Conservation (phyloP, 2,797 vertebrate genomes). For the Otus scops region DNA sequence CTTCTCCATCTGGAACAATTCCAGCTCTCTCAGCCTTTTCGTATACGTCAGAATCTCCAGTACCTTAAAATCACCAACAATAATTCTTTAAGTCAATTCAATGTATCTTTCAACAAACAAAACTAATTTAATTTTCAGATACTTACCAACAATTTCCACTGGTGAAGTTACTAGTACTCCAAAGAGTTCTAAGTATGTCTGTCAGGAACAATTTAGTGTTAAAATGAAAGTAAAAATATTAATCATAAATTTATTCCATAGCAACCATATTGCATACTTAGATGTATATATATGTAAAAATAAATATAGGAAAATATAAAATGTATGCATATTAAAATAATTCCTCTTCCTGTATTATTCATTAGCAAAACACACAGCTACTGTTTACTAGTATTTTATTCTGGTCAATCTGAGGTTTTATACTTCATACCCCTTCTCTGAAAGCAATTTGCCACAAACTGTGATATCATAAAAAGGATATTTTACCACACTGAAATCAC, state of each 20-base stretch:
- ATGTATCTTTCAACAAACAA: neutral
- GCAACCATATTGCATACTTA: neutral
- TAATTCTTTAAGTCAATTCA: neutral
- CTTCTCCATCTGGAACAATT: neutral
- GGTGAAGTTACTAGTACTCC: neutral
- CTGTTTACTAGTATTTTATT: neutral
- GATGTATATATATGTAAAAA: neutral
- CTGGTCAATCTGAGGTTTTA: neutral
- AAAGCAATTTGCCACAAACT: neutral
- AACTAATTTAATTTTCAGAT: neutral
- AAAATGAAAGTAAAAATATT: neutral
- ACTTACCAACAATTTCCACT: neutral
- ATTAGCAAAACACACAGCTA: fast-evolving
- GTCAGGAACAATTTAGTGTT: neutral
- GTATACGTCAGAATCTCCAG: neutral
- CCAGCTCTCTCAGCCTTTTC: neutral
- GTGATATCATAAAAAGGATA: neutral
- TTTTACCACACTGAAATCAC: neutral
- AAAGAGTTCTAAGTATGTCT: neutral
- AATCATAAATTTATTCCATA: neutral
- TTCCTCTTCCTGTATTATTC: neutral
- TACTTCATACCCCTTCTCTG: neutral
- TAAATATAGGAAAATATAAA: neutral
- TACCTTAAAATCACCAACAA: neutral
- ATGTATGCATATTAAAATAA: neutral